Evolutionary conservation across 1,140 invertebrate species (phyloP), one percentile per base, ranked within the genome.

Genomic region (Drosophila biarmipes): DNA sequence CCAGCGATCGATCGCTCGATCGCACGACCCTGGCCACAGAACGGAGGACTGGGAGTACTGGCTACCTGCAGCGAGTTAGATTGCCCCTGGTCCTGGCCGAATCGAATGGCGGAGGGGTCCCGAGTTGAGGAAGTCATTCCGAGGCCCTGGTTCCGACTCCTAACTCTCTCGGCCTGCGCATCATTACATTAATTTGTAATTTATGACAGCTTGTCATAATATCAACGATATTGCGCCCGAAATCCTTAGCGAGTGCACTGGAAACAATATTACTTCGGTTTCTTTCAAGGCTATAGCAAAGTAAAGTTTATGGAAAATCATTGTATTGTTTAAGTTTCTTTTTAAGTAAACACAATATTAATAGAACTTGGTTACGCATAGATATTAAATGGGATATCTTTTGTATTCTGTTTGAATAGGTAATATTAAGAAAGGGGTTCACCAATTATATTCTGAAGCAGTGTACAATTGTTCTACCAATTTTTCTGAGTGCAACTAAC

Each of bases 161-260:
- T 63, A 56, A 48, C 63, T 69, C 42, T 17, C 6, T 8, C 21
- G 40, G 59, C 57, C 59, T 48, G 35, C 31, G 51, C 63, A 69
- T 73, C 59, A 74, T 80, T 86, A 80, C 80, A 90, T 86, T 90
- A 90, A 86, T 90, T 90, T 90, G 80, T 90, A 90, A 90, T 90
- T 90, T 90, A 84, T 90, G 85, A 90, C 85, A 90, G 78, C 73
- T 79, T 90, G 85, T 90, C 85, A 90, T 87, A 90, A 90, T 90
- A 90, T 89, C 85, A 78, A 64, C 51, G 63, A 56, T 43, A 40
- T 35, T 54, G 43, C 48, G 34, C 21, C 11, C 40, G 38, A 31
- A 61, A 34, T 38, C 27, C 62, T 19, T 27, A 19, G 46, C 5
- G 3, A 17, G 11, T n/a, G 24, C 64, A 68, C 59, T 45, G 45